Conservation (phyloP, 2,113 vertebrate genomes). For the Lathamus discolor region DNA sequence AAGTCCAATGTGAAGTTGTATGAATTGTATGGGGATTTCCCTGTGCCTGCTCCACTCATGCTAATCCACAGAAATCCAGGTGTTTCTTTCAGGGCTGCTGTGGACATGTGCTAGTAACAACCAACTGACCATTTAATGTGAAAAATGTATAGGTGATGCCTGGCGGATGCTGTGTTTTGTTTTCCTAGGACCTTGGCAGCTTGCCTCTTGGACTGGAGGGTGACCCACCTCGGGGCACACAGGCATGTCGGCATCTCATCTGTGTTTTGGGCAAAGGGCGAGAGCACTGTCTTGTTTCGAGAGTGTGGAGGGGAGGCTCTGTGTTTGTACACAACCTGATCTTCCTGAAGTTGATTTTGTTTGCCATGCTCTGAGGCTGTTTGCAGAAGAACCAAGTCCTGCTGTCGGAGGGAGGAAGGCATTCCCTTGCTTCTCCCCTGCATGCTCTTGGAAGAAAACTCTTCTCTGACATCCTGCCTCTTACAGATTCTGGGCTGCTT, state of each 20-base stretch:
- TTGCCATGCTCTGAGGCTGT: background rate
- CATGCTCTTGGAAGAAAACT: background rate
- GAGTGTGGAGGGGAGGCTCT: background rate
- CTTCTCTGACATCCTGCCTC: background rate
- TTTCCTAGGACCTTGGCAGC: background rate
- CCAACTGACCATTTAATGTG: background rate
- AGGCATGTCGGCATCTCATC: background rate
- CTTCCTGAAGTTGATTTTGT: background rate
- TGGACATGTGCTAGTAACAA: background rate
- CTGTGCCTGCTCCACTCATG: background rate
- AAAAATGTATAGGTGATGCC: background rate
- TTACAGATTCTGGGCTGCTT: background rate
- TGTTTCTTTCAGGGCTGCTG: background rate
- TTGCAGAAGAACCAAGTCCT: background rate
- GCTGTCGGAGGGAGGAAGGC: background rate
- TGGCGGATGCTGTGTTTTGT: background rate
- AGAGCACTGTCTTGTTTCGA: background rate
- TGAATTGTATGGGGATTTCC: background rate
- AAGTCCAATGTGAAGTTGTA: background rate
- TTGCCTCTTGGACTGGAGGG: background rate
- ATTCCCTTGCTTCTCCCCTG: background rate
- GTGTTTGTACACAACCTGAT: background rate
- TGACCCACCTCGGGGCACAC: background rate
- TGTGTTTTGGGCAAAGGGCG: background rate
- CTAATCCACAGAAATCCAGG: background rate